phyloP scores from a whole-genome alignment of 2,888 invertebrate genomes.

The Biston betularia region DNA sequence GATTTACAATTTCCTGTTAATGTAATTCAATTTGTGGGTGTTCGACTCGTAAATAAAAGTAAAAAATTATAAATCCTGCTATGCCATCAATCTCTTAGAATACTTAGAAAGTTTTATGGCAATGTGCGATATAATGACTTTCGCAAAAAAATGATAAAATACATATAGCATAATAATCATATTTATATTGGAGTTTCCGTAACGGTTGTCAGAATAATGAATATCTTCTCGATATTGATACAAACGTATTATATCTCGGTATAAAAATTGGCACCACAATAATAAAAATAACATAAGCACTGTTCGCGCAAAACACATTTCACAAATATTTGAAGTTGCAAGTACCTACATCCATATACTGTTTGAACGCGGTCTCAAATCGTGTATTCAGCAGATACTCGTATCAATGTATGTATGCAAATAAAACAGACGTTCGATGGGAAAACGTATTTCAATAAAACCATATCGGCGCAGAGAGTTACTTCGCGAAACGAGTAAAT shows the following conservation, averaged over 20 bases:
- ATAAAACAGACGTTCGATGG: conserved; percentile 57
- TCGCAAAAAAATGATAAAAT: not conserved
- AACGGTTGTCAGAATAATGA: not conserved
- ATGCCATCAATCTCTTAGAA: not conserved
- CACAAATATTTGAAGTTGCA: conserved; percentile 42
- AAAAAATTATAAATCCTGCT: conserved; percentile 1
- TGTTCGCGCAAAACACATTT: conserved; percentile 35
- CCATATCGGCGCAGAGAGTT: conserved; percentile 44
- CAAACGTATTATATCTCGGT: not conserved
- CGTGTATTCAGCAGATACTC: conserved; percentile 52
- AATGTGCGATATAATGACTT: not conserved
- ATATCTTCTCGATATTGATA: conserved; percentile 1
- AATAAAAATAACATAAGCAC: conserved; percentile 18
- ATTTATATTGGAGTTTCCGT: not conserved
- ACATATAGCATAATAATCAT: not conserved
- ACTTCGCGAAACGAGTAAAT: conserved; percentile 46
- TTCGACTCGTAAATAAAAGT: conserved; percentile 1
- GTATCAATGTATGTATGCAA: conserved; percentile 55
- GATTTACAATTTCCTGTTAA: conserved; percentile 16
- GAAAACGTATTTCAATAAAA: conserved; percentile 61
- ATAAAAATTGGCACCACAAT: conserved; percentile 5
- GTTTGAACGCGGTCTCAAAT: conserved; percentile 46
- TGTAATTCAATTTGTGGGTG: conserved; percentile 6
- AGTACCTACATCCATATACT: conserved; percentile 38
- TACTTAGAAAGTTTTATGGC: not conserved